phyloP scores from a whole-genome alignment of 1,140 invertebrate species.

The Plectrocnemia conspersa region DNA sequence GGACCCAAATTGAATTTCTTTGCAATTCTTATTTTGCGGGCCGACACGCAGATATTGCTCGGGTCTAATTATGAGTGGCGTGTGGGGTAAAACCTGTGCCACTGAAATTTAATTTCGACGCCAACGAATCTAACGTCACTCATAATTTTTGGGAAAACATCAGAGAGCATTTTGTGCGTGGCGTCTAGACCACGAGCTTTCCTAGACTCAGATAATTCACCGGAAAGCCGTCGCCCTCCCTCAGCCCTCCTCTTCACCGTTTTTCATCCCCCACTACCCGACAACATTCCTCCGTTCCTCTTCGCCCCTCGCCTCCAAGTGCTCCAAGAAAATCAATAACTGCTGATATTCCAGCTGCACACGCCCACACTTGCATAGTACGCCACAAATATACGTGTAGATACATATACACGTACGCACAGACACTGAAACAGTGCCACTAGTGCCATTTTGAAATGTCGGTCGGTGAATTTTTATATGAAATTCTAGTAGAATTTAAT shows the following conservation, averaged over 20 bases:
- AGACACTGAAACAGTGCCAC: constrained; percentile 16
- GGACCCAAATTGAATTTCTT: too few relatives aligned
- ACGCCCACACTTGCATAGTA: constrained; percentile 7
- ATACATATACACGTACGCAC: neutral
- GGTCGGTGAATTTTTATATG: constrained; percentile 4
- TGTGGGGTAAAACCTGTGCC: too few relatives aligned
- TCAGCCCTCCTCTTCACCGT: neutral
- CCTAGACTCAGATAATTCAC: constrained; percentile 22
- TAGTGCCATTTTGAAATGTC: constrained; percentile 15
- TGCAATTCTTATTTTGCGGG: too few relatives aligned
- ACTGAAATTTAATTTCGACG: too few relatives aligned
- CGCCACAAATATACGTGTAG: too few relatives aligned
- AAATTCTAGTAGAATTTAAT: too few relatives aligned
- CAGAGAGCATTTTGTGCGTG: too few relatives aligned
- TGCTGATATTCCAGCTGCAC: constrained; percentile 21
- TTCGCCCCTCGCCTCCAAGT: neutral
- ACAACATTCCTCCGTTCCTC: constrained; percentile 1
- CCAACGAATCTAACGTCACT: too few relatives aligned
- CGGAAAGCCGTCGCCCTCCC: constrained; percentile 16
- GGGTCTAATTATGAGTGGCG: too few relatives aligned
- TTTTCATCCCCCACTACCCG: constrained; percentile 10
- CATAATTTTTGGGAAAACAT: too few relatives aligned
- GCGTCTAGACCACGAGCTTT: too few relatives aligned
- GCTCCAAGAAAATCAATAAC: constrained; percentile 22
- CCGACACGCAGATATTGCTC: too few relatives aligned